Evolutionary conservation across 2,888 invertebrate species (phyloP), one percentile per base, ranked within the genome.

Genomic region (Drosophila recens): DNA sequence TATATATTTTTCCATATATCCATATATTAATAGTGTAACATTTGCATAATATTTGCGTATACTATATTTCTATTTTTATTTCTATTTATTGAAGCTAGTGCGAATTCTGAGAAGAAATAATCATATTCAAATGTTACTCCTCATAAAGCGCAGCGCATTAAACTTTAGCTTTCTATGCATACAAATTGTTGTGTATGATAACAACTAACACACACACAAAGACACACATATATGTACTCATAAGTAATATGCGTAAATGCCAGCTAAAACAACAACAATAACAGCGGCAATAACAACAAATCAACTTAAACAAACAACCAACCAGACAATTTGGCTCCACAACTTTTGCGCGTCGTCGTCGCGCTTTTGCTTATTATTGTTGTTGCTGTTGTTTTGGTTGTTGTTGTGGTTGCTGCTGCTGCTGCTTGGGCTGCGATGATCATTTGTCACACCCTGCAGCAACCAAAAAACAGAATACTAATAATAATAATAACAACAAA

Each of bases 291-390:
- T 72, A 82, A 68, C 85, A 82, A 74, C 80, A 75, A 88, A 80
- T 83, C 87, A 78, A 75, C 65, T 87, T 78, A 68, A 87, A 66
- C 71, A 89, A 89, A 89, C 79, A 87, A 72, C 84, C 71, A 83
- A 87, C 89, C 86, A 87, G 86, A 87, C 86, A 87, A 77, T 87
- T 87, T 77, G 86, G 86, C 86, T 87, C 86, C 86, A 84, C 80
- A 84, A 72, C 57, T 81, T 86, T 82, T 79, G 84, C 84, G 63
- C 76, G 75, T 81, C 71, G 79, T 58, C 61, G 79, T 59, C 40
- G 68, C 45, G 61, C 3, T 53, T 57, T 68, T 67, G 42, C 61
- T 40, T 43, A 67, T 63, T 62, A 62, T 64, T 75, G 45, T 52
- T 69, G 71, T 53, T 64, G 57, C 38, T 64, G 51, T 58, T 63